Base-by-base conservation (phyloP, 2,797 vertebrate species). In the Clarias platycephalus region DNA sequence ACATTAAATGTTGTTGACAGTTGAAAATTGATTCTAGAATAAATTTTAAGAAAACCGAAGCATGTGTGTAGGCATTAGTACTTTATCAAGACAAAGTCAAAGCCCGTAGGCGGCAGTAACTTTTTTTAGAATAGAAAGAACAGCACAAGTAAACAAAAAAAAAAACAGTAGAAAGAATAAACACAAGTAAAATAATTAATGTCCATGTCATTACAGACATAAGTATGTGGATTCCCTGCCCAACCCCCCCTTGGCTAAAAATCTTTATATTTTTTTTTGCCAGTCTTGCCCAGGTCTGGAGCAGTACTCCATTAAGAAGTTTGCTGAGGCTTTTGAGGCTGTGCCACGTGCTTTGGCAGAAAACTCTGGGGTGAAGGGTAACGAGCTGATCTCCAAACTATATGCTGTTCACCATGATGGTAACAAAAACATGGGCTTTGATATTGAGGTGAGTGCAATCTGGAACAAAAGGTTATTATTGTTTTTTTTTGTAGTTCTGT, bases 301-400 rank as follows among this genome's bases (percentile, higher is more conserved):
- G 89, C 98, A 99, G 16, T 99, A 99, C 20, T 93, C 97, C 82
- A 99, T 99, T 88, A 99, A 99, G 91, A 99, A 99, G 93, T 99
- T 97, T 86, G 97, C 96, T 0, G 98, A 99, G 81, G 97, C 98
- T 1, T 98, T 99, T 57, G 98, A 99, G 94, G 91, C 91, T 0
- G 86, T 99, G 85, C 98, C 98, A 3, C 96, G 97, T 18, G 96
- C 98, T 2, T 91, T 99, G 88, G 97, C 98, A n/a, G 98, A 98
- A 91, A 99, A 99, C 90, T 97, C 97, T 4, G 98, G 98, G 0
- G 94, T 99, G 84, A 99, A 96, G 88, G 97, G 95, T 16, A 99
- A 96, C 77, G 98, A 99, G 90, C 94, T 99, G 55, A 96, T 99
- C 89, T 99, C 98, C 75, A 99, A 99, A 87, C 90, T 99, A 67